phyloP scores from a whole-genome alignment of 2,888 invertebrate genomes.

The Caenorhabditis sp. region DNA sequence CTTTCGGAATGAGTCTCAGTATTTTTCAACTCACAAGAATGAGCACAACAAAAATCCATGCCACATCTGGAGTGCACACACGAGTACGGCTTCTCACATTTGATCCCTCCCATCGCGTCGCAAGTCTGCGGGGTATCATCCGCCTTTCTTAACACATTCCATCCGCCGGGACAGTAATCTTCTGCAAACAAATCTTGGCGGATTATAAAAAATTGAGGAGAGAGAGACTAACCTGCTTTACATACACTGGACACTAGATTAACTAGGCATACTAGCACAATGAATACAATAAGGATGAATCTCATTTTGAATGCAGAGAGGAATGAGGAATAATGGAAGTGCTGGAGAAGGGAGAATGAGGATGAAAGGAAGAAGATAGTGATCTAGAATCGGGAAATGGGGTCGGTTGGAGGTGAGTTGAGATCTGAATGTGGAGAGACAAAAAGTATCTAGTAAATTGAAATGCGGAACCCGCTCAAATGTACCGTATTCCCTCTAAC shows the following conservation, averaged over 20 bases:
- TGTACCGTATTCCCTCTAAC: too few relatives aligned
- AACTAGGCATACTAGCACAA: conserved; percentile 32
- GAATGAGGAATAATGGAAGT: neutral
- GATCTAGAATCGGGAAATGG: conserved; percentile 23
- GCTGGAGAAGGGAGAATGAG: too few relatives aligned
- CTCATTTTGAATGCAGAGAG: conserved; percentile 15
- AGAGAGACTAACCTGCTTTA: conserved; percentile 51
- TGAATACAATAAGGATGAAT: neutral
- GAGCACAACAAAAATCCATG: conserved; percentile 79
- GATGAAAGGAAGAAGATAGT: conserved; percentile 18
- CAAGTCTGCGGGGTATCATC: conserved; percentile 77
- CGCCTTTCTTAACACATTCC: conserved; percentile 73
- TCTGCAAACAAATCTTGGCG: conserved; percentile 52
- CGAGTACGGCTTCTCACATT: conserved; percentile 78
- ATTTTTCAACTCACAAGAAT: conserved; percentile 69
- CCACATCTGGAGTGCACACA: conserved; percentile 80
- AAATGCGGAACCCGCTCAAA: too few relatives aligned
- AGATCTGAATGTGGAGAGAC: neutral
- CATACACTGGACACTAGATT: conserved; percentile 49
- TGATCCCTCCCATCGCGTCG: conserved; percentile 72
- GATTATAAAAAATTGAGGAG: conserved; percentile 8
- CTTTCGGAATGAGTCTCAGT: neutral
- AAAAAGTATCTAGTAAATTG: too few relatives aligned
- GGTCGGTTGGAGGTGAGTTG: neutral
- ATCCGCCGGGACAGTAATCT: conserved; percentile 79